These are phyloP conservation scores for Dolichomitus sp. DNA, from an alignment of 2,888 invertebrate species.

Conservation along the genomic window DNA sequence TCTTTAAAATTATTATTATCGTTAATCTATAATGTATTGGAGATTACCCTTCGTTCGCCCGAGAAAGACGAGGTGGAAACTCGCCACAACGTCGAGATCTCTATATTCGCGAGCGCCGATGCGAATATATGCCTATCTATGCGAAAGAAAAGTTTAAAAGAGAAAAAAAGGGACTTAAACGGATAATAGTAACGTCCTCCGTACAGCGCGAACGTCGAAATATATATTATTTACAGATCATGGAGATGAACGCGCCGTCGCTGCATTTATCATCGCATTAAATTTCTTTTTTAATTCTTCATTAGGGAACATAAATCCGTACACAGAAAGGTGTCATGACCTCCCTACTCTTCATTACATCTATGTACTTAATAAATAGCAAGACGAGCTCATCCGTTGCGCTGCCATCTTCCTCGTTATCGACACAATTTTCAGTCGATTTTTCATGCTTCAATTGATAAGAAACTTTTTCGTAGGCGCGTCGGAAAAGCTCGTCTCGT, in stretches of 20 bases:
- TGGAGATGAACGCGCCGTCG: conserved; percentile 54
- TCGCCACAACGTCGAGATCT: conserved; percentile 64
- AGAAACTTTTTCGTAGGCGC: conserved; percentile 10
- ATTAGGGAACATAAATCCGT: conserved; percentile 72
- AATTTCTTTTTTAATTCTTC: conserved; percentile 34
- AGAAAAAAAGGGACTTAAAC: conserved; percentile 25
- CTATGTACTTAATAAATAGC: conserved; percentile 64
- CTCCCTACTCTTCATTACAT: conserved; percentile 64
- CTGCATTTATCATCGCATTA: conserved; percentile 31
- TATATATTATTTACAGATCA: conserved; percentile 68
- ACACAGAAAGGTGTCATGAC: conserved; percentile 74
- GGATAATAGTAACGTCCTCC: conserved; percentile 46
- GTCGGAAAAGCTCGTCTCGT: conserved; percentile 23
- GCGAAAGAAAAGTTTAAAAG: conserved; percentile 23
- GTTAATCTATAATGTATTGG: conserved; percentile 58
- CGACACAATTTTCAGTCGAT: neutral
- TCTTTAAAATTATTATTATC: conserved; percentile 44
- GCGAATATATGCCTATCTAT: conserved; percentile 50
- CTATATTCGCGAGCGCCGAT: conserved; percentile 50
- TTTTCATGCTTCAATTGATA: conserved; percentile 11
- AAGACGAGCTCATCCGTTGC: conserved; percentile 66
- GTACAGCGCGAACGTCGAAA: conserved; percentile 54
- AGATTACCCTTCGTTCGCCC: conserved; percentile 70
- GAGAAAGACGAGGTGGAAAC: conserved; percentile 60
- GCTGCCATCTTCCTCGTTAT: conserved; percentile 18